These are phyloP conservation scores for Patiria miniata DNA, from an alignment of 35 echinoderm and acorn worm species.

Conservation along the genomic window DNA sequence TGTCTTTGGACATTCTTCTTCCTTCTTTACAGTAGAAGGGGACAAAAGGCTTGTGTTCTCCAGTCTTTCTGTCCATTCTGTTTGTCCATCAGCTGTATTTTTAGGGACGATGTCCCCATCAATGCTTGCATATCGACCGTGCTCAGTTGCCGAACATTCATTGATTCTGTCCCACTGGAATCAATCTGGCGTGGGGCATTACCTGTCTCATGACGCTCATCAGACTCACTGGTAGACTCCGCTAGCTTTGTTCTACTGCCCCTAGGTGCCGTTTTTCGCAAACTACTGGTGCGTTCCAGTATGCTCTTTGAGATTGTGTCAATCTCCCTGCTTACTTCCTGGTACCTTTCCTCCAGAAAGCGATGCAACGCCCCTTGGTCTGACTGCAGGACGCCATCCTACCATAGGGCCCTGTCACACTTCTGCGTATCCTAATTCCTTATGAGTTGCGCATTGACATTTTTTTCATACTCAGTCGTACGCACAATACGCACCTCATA, in stretches of 20 bases:
- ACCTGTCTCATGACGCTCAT: neutral
- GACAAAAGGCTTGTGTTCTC: neutral
- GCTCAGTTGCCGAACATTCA: neutral
- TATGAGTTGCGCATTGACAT: too few species aligned
- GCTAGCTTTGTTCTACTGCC: neutral
- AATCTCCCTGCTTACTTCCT: neutral
- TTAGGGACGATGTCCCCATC: neutral
- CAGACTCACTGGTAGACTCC: neutral
- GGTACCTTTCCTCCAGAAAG: neutral
- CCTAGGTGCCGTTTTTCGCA: neutral
- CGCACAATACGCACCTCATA: too few species aligned
- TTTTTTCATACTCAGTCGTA: too few species aligned
- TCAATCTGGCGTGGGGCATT: neutral
- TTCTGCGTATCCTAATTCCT: too few species aligned
- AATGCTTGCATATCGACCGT: neutral
- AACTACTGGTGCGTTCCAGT: neutral
- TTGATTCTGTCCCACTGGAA: neutral
- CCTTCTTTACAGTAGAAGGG: neutral
- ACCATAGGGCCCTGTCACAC: too few species aligned
- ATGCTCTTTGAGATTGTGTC: neutral
- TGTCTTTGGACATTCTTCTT: neutral
- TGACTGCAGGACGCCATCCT: neutral
- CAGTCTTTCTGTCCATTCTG: neutral
- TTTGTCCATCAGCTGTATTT: neutral
- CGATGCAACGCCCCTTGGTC: neutral